Percentiles rank a stretch among this genome's conserved stretches.
Evolutionary conservation across 2,113 vertebrate genomes (phyloP).

Genomic region (Pongo pygmaeus): DNA sequence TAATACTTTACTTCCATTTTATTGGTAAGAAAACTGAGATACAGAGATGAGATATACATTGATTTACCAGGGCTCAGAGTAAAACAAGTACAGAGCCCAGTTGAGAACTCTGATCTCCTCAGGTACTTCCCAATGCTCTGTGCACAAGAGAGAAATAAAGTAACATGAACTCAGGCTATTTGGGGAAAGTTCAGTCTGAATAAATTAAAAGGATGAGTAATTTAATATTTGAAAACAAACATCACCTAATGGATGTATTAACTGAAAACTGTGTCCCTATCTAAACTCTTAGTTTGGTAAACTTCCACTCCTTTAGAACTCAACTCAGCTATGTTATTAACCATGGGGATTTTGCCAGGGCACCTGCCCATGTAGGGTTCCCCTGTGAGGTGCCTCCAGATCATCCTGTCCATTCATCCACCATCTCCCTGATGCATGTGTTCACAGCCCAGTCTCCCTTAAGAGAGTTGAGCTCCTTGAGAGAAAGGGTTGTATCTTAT

Average conservation of each 20-base stretch:
- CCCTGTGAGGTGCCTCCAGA: neutral
- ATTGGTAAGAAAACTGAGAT: conserved; percentile 20
- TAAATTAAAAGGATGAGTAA: neutral
- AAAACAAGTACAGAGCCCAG: neutral
- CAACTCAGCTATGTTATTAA: neutral
- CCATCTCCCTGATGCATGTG: too few species aligned
- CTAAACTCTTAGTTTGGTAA: neutral
- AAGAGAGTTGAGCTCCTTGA: neutral
- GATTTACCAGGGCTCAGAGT: neutral
- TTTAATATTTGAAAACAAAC: neutral
- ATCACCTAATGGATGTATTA: neutral
- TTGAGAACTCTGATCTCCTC: neutral
- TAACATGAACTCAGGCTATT: neutral
- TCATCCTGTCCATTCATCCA: fast-evolving
- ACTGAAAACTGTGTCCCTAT: neutral
- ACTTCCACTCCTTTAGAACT: neutral
- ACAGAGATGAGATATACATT: neutral
- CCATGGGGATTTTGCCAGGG: fast-evolving
- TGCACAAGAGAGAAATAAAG: neutral
- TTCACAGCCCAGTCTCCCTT: neutral
- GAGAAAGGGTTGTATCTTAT: neutral
- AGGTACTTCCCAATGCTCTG: neutral
- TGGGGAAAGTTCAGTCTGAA: neutral
- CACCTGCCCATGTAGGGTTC: fast-evolving
- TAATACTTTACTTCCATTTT: neutral